Evolutionary conservation across 2,113 vertebrate genomes (phyloP).

Genomic region (Heliornis fulica): DNA sequence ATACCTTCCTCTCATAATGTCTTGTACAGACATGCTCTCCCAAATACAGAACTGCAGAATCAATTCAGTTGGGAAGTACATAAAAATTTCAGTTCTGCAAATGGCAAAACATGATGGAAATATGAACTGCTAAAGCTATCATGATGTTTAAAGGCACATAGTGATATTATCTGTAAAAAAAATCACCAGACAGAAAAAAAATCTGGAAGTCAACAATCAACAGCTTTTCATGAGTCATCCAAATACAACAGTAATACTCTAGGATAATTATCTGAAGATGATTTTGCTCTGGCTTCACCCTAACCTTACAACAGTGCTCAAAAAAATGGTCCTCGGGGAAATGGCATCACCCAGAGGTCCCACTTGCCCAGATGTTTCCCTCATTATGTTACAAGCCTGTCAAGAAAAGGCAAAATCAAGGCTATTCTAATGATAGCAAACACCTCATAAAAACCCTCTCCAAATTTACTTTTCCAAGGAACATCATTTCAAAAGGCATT

Average conservation of each 20-base stretch:
- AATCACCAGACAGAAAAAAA: not conserved
- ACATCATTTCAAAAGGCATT: slow-evolving; percentile 62
- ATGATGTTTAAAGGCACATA: not conserved
- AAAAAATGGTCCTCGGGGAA: slow-evolving; percentile 46
- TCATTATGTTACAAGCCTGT: slow-evolving; percentile 67
- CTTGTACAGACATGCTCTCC: slow-evolving; percentile 12
- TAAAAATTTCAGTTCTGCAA: slow-evolving; percentile 59
- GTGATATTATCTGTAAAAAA: slow-evolving; percentile 1
- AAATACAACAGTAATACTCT: not conserved
- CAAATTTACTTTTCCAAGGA: slow-evolving; percentile 73
- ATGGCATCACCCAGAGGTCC: slow-evolving; percentile 57
- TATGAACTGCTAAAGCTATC: slow-evolving; percentile 66
- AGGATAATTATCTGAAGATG: slow-evolving; percentile 20
- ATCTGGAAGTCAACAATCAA: not conserved
- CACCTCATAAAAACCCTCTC: slow-evolving; percentile 74
- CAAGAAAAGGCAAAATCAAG: slow-evolving; percentile 65
- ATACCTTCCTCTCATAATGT: not conserved
- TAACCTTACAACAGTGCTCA: slow-evolving; percentile 1
- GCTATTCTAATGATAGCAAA: slow-evolving; percentile 77
- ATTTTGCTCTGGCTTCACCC: slow-evolving; percentile 15
- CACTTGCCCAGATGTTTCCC: slow-evolving; percentile 75
- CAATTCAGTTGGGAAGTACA: slow-evolving; percentile 58
- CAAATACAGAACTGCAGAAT: slow-evolving; percentile 44
- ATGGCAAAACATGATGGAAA: slow-evolving; percentile 52
- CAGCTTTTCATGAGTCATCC: not conserved